Conservation (phyloP, 1,140 invertebrate genomes). For the Pristionchus pacificus region DNA sequence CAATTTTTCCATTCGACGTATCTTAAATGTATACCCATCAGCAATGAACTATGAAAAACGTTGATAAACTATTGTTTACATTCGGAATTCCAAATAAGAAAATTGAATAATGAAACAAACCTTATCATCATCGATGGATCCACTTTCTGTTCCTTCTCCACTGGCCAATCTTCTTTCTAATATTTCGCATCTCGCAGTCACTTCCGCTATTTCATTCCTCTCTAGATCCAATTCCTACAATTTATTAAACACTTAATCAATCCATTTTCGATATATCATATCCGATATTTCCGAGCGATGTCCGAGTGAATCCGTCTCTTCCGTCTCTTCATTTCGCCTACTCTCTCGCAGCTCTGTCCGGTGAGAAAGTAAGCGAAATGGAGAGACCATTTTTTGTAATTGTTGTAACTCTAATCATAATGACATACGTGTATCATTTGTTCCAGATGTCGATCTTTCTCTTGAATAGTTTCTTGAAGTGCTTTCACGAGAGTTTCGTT, state of each 20-base stretch:
- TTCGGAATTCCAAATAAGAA: conserved; percentile 30
- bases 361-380: no score
- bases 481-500: background rate
- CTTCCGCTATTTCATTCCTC: background rate
- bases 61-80: conserved; percentile 31
- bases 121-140: conserved; percentile 14
- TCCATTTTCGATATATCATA: no score
- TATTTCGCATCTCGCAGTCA: background rate
- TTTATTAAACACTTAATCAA: no score
- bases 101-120: background rate
- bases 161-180: background rate
- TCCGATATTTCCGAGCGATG: background rate
- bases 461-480: conserved; percentile 9
- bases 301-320: background rate
- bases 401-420: background rate
- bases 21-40: conserved; percentile 3
- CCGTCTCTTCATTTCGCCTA: no score
- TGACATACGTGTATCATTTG: conserved; percentile 16
- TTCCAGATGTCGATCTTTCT: conserved; percentile 17
- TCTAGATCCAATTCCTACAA: background rate
- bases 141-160: background rate
- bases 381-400: no score
- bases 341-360: no score
- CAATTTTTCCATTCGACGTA: conserved; percentile 22
- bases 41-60: conserved; percentile 22